A percentile compares a stretch with the other conserved stretches of the same genome.
Conservation (phyloP, 2,797 vertebrate species). For the Decapterus maruadsi region DNA sequence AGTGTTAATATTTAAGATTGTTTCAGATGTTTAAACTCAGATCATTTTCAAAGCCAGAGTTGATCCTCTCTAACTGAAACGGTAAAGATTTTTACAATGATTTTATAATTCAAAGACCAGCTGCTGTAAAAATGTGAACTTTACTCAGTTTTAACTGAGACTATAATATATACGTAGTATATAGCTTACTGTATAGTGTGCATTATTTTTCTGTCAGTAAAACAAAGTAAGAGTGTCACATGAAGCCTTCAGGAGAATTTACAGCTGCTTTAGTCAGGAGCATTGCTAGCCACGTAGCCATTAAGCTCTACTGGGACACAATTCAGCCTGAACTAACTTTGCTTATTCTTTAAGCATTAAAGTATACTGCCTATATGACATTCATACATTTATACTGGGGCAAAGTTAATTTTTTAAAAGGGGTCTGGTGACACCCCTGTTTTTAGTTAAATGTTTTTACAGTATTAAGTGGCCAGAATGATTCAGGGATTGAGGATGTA, state of each 20-base stretch:
- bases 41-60: constrained; percentile 38
- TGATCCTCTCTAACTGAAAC: background rate
- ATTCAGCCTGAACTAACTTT: too few species aligned
- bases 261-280: background rate
- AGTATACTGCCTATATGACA: too few species aligned
- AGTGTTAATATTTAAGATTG: constrained; percentile 54
- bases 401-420: too few species aligned
- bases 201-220: background rate
- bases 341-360: too few species aligned
- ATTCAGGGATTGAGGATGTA: background rate
- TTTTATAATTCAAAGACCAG: constrained; percentile 12
- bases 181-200: too few species aligned
- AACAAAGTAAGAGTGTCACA: background rate
- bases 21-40: constrained; percentile 29
- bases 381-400: too few species aligned
- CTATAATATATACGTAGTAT: background rate
- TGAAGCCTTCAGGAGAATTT: background rate
- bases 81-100: background rate
- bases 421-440: too few species aligned
- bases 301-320: too few species aligned
- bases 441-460: background rate
- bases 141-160: background rate
- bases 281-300: too few species aligned
- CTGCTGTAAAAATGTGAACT: background rate
- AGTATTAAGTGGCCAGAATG: background rate